Evolutionary conservation across 2,797 vertebrate species (phyloP), one percentile per base, ranked within the genome.

Genomic region (Sebastes goodei): DNA sequence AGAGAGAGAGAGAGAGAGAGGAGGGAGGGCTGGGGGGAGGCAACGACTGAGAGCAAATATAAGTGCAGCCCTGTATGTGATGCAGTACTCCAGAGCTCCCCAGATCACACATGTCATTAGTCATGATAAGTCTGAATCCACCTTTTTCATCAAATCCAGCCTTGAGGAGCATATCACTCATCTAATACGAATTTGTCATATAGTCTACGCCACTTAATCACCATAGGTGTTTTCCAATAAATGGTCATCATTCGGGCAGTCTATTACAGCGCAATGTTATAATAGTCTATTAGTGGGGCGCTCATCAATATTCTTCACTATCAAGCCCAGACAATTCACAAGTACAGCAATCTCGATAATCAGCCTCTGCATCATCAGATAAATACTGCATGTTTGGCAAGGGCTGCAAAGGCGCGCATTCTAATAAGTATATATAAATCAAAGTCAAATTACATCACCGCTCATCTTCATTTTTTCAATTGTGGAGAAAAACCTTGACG

Each of bases 61-160:
- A 86, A 92, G 86, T 83, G 82, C 83, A 85, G 86, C 83, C 90
- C 63, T 85, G 76, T 82, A 81, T 88, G 88, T 92, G 86, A 91
- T 93, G 92, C 89, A 81, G 91, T 78, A 85, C 91, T 86, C 78
- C 27, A 67, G 84, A 89, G 91, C 81, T 84, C 81, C 76, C 72
- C n/a, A 49, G 64, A 91, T 93, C 88, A 91, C 84, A 87, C 84
- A 87, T 81, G 82, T 84, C 89, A 91, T 94, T 87, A 89, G 80
- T 91, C 88, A 79, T 81, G 79, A 89, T 89, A 86, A 90, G 87
- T 88, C 80, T 66, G 76, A 81, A 82, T 74, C 69, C 73, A 81
- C 53, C 61, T 82, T 62, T 85, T 62, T 85, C 15, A 83, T 86
- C 70, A 88, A 65, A 89, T 80, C 71, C 64, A 82, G 86, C 81